phyloP scores from a whole-genome alignment of 2,113 vertebrate genomes.

The Oxygymnocypris stewartii region DNA sequence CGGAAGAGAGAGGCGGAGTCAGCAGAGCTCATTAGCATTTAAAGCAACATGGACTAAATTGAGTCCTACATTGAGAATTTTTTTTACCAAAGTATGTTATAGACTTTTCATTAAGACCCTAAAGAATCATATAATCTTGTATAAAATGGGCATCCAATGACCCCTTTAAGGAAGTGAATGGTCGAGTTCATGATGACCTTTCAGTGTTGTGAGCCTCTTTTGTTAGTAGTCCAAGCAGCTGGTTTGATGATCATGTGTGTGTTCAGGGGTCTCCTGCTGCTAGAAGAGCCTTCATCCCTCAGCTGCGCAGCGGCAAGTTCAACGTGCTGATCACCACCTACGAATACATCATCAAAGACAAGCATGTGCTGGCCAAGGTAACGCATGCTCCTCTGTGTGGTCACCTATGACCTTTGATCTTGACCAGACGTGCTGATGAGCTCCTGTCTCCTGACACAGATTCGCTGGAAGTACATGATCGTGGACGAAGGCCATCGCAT shows the following conservation, averaged over 20 bases:
- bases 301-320: conserved; percentile 90
- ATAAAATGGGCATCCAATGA: no score
- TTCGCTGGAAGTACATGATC: conserved; percentile 99
- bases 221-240: not conserved
- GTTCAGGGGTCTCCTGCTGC: conserved; percentile 90
- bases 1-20: no score
- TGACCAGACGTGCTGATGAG: not conserved
- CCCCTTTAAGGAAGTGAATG: not conserved
- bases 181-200: not conserved
- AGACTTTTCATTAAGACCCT: no score
- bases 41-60: no score
- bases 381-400: no score
- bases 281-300: conserved; percentile 86
- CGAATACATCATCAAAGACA: conserved; percentile 98
- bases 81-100: no score
- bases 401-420: not conserved
- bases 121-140: no score
- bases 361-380: conserved; percentile 97
- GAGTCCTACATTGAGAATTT: no score
- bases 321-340: conserved; percentile 95
- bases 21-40: no score
- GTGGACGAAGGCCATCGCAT: conserved; percentile 98
- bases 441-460: conserved; percentile 66
- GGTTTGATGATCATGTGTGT: not conserved
- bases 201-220: not conserved